These are phyloP conservation scores for Halcyon chelicuti DNA, from an alignment of 2,797 vertebrate species.

Conservation along the genomic window DNA sequence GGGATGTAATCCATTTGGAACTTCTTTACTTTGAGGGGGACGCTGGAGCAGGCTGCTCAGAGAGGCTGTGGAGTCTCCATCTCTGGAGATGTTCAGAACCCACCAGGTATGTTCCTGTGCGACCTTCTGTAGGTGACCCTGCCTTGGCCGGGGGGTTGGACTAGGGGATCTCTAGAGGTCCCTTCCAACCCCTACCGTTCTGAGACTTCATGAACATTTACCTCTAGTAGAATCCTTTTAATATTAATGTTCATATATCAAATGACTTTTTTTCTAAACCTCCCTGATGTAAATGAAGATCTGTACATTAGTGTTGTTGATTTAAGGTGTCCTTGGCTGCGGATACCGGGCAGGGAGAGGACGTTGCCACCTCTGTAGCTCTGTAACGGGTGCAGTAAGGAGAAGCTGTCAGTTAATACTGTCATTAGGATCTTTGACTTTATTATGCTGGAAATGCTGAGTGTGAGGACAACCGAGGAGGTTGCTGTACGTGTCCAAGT, in stretches of 20 bases:
- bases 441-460: no score
- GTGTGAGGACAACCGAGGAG: not conserved
- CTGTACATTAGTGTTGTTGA: not conserved
- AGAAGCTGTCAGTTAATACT: not conserved
- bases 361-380: accelerated
- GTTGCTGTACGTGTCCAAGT: not conserved
- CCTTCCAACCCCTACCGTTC: no score
- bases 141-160: no score
- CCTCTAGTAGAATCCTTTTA: not conserved
- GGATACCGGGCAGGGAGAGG: not conserved
- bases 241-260: not conserved
- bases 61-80: no score
- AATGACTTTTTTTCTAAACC: not conserved
- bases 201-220: not conserved
- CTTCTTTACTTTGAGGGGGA: no score
- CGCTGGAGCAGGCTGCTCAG: no score
- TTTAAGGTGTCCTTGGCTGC: not conserved
- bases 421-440: not conserved
- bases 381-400: not conserved
- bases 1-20: not conserved
- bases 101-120: no score
- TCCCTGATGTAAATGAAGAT: not conserved
- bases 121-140: no score
- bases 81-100: no score
- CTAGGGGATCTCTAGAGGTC: no score